A percentile compares a stretch with the other conserved stretches of the same genome.
Evolutionary conservation across 2,888 invertebrate species (phyloP).

Genomic region (Hemaris fuciformis): DNA sequence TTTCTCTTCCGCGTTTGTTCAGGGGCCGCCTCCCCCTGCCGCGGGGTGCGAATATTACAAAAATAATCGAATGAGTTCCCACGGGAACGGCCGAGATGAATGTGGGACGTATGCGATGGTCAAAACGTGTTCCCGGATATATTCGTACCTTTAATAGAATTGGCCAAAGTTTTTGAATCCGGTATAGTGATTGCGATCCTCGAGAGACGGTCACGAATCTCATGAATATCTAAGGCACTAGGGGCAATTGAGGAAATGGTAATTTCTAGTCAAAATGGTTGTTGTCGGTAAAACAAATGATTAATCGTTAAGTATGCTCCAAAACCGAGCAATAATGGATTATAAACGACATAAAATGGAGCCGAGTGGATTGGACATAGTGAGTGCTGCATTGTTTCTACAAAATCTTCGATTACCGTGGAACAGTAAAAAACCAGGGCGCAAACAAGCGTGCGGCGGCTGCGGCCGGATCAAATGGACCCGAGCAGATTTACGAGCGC

Average conservation of each 20-base stretch:
- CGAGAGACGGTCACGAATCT: neutral
- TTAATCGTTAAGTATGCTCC: too few relatives aligned
- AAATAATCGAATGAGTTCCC: constrained; percentile 9
- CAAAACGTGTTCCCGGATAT: neutral
- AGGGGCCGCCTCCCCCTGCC: neutral
- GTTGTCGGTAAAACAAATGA: too few relatives aligned
- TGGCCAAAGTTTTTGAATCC: neutral
- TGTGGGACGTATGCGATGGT: neutral
- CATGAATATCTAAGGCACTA: too few relatives aligned
- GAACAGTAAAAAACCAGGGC: neutral
- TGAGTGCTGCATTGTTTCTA: neutral
- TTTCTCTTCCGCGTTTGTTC: neutral
- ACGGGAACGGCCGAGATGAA: neutral
- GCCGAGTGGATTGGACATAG: neutral
- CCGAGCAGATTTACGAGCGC: constrained; percentile 5
- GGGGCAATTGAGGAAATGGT: too few relatives aligned
- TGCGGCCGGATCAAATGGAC: neutral
- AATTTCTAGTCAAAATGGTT: too few relatives aligned
- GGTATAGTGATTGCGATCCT: neutral
- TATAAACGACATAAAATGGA: neutral
- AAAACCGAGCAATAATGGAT: too few relatives aligned
- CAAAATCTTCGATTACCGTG: neutral
- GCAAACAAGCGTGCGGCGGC: neutral
- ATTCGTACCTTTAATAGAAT: neutral
- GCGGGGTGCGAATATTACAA: constrained; percentile 2